Evolutionary conservation across 2,113 vertebrate genomes (phyloP), one percentile per base, ranked within the genome.

Genomic region (Fregata magnificens): DNA sequence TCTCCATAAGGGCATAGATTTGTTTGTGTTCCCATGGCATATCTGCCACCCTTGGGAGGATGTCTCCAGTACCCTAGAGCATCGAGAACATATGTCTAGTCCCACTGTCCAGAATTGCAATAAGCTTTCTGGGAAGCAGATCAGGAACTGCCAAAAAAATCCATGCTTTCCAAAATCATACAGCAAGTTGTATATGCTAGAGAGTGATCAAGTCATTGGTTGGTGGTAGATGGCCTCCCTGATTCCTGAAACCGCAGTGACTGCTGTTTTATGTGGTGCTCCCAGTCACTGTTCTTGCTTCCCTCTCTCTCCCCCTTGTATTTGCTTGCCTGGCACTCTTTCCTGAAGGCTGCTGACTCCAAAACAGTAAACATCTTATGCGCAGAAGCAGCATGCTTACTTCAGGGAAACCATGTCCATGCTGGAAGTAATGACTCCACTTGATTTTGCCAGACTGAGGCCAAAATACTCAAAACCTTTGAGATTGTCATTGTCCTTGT

Each of bases 81-180:
- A 67, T 45, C 0, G 0, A n/a, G 28, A 50, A 5, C 31, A 25
- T 7, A 14, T 0, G 2, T 9, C 49, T 44, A 16, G 59, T 67
- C 58, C 31, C 26, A 22, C 0, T 11, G 47, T 25, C 44, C 26
- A 36, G 14, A 49, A 77, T 36, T 88, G 34, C 36, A 85, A 44
- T 31, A 88, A 79, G 22, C 8, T 71, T 88, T 49, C 52, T 71
- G 52, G 52, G 47, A 88, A 85, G 42, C 36, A 73, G 34, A 56
- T 44, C n/a, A 80, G 67, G 29, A 90, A 63, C 24, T 44, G 16
- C 61, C 8, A 47, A 72, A 90, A 87, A 32, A 36, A 13, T 6
- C 24, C 5, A 16, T 19, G 40, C 18, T 74, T 88, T 66, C 47
- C 21, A 59, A 81, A 86, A 66, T 38, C 55, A 13, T 16, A 25